Evolutionary conservation across 2,888 invertebrate genomes (phyloP), one percentile per base, ranked within the genome.

Genomic region (Candidula unifasciata): DNA sequence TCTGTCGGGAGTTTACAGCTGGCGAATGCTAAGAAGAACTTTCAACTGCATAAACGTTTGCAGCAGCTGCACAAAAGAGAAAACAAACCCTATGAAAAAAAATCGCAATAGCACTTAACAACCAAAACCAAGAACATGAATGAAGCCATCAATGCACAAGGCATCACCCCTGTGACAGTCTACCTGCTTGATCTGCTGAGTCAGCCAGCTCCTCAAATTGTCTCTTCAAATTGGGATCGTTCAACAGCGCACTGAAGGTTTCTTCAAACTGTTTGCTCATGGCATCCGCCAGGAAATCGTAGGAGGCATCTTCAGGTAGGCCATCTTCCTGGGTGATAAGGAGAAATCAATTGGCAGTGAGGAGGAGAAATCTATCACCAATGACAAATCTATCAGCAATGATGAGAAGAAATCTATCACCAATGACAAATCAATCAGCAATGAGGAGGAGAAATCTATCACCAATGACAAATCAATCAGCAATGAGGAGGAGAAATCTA

Each of bases 261-360:
- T 83, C 73, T 57, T 83, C 83, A 83, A 83, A 83, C 37, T 78
- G 79, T 73, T 83, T 83, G 73, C 37, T 60, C 83, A 83, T 83
- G 27, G 83, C 83, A 35, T 83, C 83, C 18, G 83, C 78, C 30
- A 83, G 44, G 73, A 83, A 83, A 52, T 83, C 83, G 33, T 83
- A 83, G 27, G 71, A 71, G 16, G 66, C 33, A n/a, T 83, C 83
- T 64, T 83, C 83, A 35, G 83, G 71, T 54, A 77, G 24, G 1
- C 77, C 78, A 66, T 83, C 83, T 44, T 83, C 83, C 83, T 83
- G 69, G 13, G 35, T n/a, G 8, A 30, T 0, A 71, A 71, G 37
- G 2, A 24, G n/a, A n/a, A 71, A 71, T 8, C 69, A 3, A 10
- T 3, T 8, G 5, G 18, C n/a, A 5, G n/a, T 24, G n/a, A 24